phyloP scores from a whole-genome alignment of 2,797 vertebrate species.

The Parauchenoglanis ngamensis region DNA sequence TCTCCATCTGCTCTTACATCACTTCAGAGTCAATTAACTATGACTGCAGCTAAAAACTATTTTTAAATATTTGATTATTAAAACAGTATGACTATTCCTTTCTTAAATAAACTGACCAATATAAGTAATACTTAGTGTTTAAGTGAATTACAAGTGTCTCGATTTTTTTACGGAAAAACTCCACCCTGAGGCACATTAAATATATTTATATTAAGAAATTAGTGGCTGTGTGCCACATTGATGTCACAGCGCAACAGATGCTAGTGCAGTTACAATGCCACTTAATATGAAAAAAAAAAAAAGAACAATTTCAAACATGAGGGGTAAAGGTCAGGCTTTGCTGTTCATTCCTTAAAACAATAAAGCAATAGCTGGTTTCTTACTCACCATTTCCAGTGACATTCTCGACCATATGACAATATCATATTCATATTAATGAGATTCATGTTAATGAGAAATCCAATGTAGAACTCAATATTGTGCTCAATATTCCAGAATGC shows the following conservation, averaged over 20 bases:
- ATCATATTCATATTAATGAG: no score
- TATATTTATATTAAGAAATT: neutral
- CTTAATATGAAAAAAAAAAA: neutral
- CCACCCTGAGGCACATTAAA: neutral
- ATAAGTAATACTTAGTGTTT: neutral
- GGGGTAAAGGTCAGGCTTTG: neutral
- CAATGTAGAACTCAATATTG: neutral
- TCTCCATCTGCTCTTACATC: constrained; percentile 35
- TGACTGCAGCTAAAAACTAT: neutral
- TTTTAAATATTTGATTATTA: neutral
- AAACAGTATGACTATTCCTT: neutral
- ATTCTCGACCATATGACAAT: neutral
- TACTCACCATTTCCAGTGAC: neutral
- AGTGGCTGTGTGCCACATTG: neutral
- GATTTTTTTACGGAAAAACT: neutral
- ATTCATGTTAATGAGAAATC: neutral
- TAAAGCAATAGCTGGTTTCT: neutral
- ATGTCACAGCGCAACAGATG: neutral
- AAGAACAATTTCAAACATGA: neutral
- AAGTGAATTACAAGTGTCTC: neutral
- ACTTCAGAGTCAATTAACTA: constrained; percentile 25
- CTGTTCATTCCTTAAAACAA: neutral
- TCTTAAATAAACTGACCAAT: neutral
- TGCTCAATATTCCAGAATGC: neutral
- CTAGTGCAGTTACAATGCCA: neutral